Conservation (phyloP, 2,888 invertebrate species). For the Diploptera punctata region DNA sequence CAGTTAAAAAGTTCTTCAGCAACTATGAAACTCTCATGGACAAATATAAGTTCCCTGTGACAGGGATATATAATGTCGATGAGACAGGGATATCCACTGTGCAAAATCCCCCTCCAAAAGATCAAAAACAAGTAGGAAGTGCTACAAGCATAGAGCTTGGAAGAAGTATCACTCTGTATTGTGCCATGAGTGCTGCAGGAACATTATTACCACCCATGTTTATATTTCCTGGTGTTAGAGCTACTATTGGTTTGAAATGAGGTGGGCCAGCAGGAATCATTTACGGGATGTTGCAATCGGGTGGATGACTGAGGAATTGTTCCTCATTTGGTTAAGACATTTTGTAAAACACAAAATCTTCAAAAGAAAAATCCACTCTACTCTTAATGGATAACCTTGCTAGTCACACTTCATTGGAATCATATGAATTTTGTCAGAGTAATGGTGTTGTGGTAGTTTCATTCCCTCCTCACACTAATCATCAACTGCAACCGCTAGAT, state of each 20-base stretch:
- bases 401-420: conserved; percentile 26
- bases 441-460: conserved; percentile 34
- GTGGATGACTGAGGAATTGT: conserved; percentile 29
- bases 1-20: conserved; percentile 46
- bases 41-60: conserved; percentile 44
- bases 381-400: conserved; percentile 37
- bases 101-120: conserved; percentile 51
- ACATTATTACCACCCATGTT: conserved; percentile 56
- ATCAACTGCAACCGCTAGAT: conserved; percentile 39
- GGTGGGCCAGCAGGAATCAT: conserved; percentile 53
- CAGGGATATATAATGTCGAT: conserved; percentile 53
- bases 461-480: conserved; percentile 39
- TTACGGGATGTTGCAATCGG: conserved; percentile 48
- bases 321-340: conserved; percentile 31
- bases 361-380: conserved; percentile 26
- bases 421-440: conserved; percentile 22
- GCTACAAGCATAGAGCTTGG: conserved; percentile 54
- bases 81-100: conserved; percentile 55
- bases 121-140: conserved; percentile 53
- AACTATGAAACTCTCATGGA: conserved; percentile 46
- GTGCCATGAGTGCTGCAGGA: conserved; percentile 54
- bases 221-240: conserved; percentile 51
- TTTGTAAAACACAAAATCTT: too few relatives aligned
- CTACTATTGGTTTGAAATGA: conserved; percentile 52
- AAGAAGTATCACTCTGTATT: conserved; percentile 53